Evolutionary conservation across 2,888 invertebrate species (phyloP).

Genomic region (Cotesia congregata): DNA sequence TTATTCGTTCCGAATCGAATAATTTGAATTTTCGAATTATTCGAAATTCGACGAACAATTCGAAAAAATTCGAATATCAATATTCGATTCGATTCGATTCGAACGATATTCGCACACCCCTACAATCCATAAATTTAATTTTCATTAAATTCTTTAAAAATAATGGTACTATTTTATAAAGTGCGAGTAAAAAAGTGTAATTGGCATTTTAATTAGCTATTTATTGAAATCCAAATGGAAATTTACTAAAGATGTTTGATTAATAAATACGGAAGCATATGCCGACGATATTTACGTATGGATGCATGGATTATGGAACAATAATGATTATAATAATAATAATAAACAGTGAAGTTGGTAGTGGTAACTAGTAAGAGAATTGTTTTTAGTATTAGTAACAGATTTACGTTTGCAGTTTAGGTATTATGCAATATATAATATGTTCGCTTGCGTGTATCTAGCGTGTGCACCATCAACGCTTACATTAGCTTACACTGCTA

Average conservation of each 20-base stretch:
- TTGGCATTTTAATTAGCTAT: background rate
- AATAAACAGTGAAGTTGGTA: background rate
- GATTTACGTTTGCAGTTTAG: conserved; percentile 30
- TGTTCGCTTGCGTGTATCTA: conserved; percentile 34
- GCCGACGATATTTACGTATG: background rate
- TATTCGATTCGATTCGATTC: too few species aligned
- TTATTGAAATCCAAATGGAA: background rate
- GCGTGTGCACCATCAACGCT: background rate
- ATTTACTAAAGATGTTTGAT: conserved; percentile 1
- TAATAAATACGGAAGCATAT: background rate
- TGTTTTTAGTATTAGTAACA: conserved; percentile 19
- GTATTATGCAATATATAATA: conserved; percentile 38
- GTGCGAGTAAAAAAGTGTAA: background rate
- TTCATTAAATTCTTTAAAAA: too few species aligned
- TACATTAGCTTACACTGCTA: background rate
- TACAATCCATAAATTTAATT: too few species aligned
- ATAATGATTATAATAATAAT: background rate
- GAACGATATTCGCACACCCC: too few species aligned
- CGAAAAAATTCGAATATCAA: too few species aligned
- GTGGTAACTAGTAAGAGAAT: background rate
- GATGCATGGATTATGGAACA: background rate
- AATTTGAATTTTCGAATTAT: too few species aligned
- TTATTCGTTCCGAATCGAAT: too few species aligned
- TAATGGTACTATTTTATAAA: background rate
- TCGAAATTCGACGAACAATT: too few species aligned